Conservation (phyloP, 2,888 invertebrate genomes). For the Antheraea yamamai region DNA sequence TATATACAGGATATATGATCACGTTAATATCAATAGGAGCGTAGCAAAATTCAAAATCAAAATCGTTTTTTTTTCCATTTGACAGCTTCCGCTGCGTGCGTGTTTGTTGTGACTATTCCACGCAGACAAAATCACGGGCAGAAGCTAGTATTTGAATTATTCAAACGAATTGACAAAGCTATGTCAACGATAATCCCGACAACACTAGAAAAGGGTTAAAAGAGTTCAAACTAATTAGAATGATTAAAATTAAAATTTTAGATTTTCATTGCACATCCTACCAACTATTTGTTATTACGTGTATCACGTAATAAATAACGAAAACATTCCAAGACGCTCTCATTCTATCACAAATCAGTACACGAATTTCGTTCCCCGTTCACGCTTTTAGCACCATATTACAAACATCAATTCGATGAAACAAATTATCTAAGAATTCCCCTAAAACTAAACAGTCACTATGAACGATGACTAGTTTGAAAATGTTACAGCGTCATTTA, state of each 20-base stretch:
- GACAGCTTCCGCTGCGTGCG: too few species aligned
- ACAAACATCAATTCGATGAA: constrained; percentile 31
- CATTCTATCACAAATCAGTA: neutral
- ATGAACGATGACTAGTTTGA: constrained; percentile 23
- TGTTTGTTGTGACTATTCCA: too few species aligned
- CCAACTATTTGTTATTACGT: too few species aligned
- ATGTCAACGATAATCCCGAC: neutral
- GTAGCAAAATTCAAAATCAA: too few species aligned
- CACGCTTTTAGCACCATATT: constrained; percentile 53
- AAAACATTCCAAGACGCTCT: neutral
- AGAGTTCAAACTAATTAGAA: too few species aligned
- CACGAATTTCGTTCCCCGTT: constrained; percentile 16
- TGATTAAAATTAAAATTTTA: too few species aligned
- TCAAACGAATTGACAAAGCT: neutral
- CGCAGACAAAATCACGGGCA: too few species aligned
- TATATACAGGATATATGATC: too few species aligned
- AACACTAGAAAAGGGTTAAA: neutral
- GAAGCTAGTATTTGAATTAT: neutral
- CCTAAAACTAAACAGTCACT: constrained; percentile 23
- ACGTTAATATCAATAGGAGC: too few species aligned
- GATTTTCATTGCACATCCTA: too few species aligned
- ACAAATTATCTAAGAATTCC: constrained; percentile 17
- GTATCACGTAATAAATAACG: neutral
- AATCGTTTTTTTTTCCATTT: too few species aligned
- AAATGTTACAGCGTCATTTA: constrained; percentile 21